Evolutionary conservation across 2,113 vertebrate species (phyloP), one percentile per base, ranked within the genome.

Genomic region (Talpa occidentalis): DNA sequence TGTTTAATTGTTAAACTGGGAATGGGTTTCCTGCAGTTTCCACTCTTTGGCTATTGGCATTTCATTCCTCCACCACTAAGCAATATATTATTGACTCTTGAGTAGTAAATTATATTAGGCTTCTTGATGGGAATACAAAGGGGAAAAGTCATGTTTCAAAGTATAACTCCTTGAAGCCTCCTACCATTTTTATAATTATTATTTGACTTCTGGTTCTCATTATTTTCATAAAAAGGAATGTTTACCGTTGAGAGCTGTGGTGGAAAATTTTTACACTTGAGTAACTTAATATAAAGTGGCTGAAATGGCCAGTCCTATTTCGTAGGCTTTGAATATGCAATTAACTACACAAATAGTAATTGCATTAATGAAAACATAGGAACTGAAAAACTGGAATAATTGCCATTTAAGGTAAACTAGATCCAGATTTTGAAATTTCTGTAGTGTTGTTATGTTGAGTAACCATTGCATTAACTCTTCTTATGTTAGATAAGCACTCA

Each of bases 401-500:
- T 96, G 42, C 26, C 52, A 79, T 80, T 60, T 80, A 85, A 52
- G 30, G 26, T 78, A 93, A 87, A 84, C 37, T 52, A 77, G 73
- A 90, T 94, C 56, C 14, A 78, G 77, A 84, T 95, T 93, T 95
- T 93, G 72, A 88, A 52, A 80, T 92, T 30, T 96, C 67, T 94
- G 2, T 91, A 73, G n/a, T 64, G 28, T 79, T 56, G 35, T 69
- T 88, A 62, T 30, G 21, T 62, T 95, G 28, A 32, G 40, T 54
- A 69, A 49, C 12, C 56, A 2, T 66, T 66, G 22, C 6, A 30
- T 73, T 60, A 44, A 28, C 22, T 82, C 19, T 66, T 89, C 47
- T 49, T 12, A 17, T 52, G 16, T 90, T 96, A 6, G 19, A 47
- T 90, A 92, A 90, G 42, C 52, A 47, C 40, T 95, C 89, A 60